Base-by-base conservation (phyloP, 2,113 vertebrate species). In the Corydoras maculifer region DNA sequence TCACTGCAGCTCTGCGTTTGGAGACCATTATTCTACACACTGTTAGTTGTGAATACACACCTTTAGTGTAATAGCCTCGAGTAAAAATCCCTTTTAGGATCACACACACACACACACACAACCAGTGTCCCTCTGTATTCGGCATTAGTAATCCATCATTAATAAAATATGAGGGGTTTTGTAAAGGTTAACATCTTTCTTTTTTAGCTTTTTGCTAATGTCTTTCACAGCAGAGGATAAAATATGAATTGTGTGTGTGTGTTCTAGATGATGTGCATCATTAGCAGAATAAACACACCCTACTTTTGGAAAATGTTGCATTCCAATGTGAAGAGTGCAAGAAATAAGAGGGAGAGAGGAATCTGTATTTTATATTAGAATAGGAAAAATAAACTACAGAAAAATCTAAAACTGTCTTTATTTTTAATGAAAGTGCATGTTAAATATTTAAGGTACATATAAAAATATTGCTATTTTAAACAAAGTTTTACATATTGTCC, bases 211-310 rank as follows among this genome's bases (percentile, higher is more conserved):
- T 7, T 31, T 65, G 12, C 59, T 88, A 88, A 88, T 89, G 88
- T 84, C 82, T 89, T 90, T 88, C 81, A 85, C 87, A 90, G 88
- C 84, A 77, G 78, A 88, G 87, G 86, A 82, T 79, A 88, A 85
- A 87, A 50, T 49, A 58, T 18, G 49, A 18, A 10, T 60, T 55
- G 62, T 73, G 25, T 68, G 73, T 70, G 65, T 73, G 70, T 58
- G 53, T 18, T 50, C 48, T 67, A 30, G 32, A 68, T 13, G 65
- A 55, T 58, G 30, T 58, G 53, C 65, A 68, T 68, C 65, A 68
- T 68, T 68, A 68, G 54, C 15, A 48, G 48, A 58, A 68, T 43
- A 68, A 68, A 58, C 65, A 68, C 50, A 68, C 50, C 51, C 11
- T 4, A 10, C 18, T 31, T 57, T 57, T 13, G 54, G 12, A 68